These are phyloP conservation scores for Sarcophaga peregrina DNA, from an alignment of 1,140 invertebrate genomes.

Conservation along the genomic window DNA sequence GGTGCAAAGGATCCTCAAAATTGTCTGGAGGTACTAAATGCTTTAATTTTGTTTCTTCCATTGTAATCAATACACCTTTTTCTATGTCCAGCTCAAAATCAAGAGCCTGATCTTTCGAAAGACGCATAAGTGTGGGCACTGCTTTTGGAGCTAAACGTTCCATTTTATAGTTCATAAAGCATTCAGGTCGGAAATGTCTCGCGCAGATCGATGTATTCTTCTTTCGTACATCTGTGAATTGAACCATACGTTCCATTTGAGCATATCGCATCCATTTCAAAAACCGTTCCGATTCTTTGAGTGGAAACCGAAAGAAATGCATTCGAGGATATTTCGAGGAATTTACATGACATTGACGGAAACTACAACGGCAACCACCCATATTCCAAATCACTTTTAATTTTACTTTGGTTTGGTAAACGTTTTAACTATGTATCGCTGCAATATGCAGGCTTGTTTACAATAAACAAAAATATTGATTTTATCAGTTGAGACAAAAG, in stretches of 20 bases:
- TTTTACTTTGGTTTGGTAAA: neutral
- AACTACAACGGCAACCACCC: conserved; percentile 69
- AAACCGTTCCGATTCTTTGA: conserved; percentile 64
- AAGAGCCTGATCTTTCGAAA: conserved; percentile 50
- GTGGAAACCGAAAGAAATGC: conserved; percentile 69
- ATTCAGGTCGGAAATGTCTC: conserved; percentile 67
- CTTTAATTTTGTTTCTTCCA: conserved; percentile 44
- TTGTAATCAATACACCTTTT: conserved; percentile 49
- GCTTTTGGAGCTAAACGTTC: conserved; percentile 51
- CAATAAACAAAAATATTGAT: too few species aligned
- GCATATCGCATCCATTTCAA: conserved; percentile 63
- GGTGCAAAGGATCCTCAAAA: conserved; percentile 52
- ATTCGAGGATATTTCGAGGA: conserved; percentile 64
- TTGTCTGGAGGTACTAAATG: conserved; percentile 53
- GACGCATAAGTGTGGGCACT: conserved; percentile 53
- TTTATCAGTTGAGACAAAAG: too few species aligned
- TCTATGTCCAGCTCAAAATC: conserved; percentile 52
- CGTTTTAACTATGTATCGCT: too few species aligned
- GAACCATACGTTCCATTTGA: conserved; percentile 58
- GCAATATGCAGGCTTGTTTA: too few species aligned
- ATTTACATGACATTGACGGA: conserved; percentile 64
- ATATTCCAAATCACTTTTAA: conserved; percentile 50
- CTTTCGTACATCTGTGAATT: conserved; percentile 61
- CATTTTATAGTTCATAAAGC: conserved; percentile 67
- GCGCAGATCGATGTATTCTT: conserved; percentile 68